Evolutionary conservation across 2,113 vertebrate genomes (phyloP), one percentile per base, ranked within the genome.

Genomic region (Amazona vittata): DNA sequence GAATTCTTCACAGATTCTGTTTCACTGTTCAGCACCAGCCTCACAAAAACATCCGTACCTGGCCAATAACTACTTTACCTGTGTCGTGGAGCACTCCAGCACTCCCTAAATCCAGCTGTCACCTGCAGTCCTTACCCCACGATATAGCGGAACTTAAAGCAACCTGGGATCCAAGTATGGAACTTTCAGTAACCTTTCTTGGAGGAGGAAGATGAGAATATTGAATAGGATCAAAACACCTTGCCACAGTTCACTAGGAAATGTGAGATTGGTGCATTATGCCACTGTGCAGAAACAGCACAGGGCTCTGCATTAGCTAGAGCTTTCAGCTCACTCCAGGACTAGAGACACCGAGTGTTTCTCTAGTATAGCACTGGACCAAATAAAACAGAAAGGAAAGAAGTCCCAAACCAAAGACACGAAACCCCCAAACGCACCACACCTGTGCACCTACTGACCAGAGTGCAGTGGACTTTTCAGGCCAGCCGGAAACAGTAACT

Each of bases 61-160:
- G 71, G 35, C 67, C 76, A 35, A 20, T 21, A 63, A 10, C 29
- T 67, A 29, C 49, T 67, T 59, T 49, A 25, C 14, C 39, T 2
- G 1, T 9, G 1, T 18, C 18, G 15, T 0, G 25, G 62, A 67
- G 33, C 68, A 76, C 14, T 85, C 33, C 44, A 35, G 15, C 33
- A 2, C 9, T 37, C 46, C 74, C 49, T 25, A 26, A 33, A 57
- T 21, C n/a, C 2, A 19, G 44, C 16, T 65, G 65, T 6, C 71
- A 25, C 11, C 4, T 64, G 67, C 47, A 83, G 2, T 33, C 43
- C 25, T 44, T 44, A 15, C 9, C 55, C 43, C 55, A 55, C 28
- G 70, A 44, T 22, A 24, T 1, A 18, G 3, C 0, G 0, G 52
- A 53, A 59, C 70, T 68, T 49, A 7, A 59, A 62, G 43, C 24